A percentile compares a stretch with the other conserved stretches of the same genome.
Evolutionary conservation across 1,140 invertebrate genomes (phyloP).

Genomic region (Bradysia coprophila): DNA sequence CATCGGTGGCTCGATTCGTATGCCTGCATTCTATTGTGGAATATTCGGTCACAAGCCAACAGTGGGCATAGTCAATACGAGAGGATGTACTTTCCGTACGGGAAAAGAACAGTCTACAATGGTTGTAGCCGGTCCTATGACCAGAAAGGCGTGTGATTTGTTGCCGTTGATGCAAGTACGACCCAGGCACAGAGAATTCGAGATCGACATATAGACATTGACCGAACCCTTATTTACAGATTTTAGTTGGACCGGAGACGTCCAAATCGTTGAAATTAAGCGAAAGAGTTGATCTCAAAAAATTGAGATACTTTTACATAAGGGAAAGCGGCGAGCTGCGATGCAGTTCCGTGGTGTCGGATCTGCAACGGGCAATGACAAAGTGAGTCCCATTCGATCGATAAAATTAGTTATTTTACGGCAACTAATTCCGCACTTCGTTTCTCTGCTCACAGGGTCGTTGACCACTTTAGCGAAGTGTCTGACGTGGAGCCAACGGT

Average conservation of each 20-base stretch:
- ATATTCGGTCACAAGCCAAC: slow-evolving; percentile 85
- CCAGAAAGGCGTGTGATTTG: slow-evolving; percentile 56
- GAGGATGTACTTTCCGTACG: slow-evolving; percentile 38
- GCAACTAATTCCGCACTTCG: too few species aligned
- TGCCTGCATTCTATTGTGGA: slow-evolving; percentile 90
- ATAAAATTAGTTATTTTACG: background rate
- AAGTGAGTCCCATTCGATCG: slow-evolving; percentile 19
- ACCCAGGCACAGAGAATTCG: slow-evolving; percentile 13
- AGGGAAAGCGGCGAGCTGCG: slow-evolving; percentile 43
- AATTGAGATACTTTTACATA: slow-evolving; percentile 62
- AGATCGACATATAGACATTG: slow-evolving; percentile 3
- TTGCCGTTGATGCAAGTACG: slow-evolving; percentile 46
- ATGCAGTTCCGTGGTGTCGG: slow-evolving; percentile 45
- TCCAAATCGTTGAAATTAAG: slow-evolving; percentile 20
- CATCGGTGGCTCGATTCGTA: slow-evolving; percentile 87
- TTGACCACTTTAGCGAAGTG: slow-evolving; percentile 3
- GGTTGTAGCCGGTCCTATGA: slow-evolving; percentile 59
- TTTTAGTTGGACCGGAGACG: slow-evolving; percentile 13
- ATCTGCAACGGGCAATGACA: slow-evolving; percentile 43
- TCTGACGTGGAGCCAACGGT: slow-evolving; percentile 11
- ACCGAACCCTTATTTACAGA: slow-evolving; percentile 2
- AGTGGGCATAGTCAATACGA: slow-evolving; percentile 34
- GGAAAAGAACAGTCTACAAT: slow-evolving; percentile 36
- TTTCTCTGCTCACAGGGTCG: slow-evolving; percentile 3
- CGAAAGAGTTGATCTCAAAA: slow-evolving; percentile 37